Conservation (phyloP, 1,140 invertebrate genomes). For the Streblospio benedicti region DNA sequence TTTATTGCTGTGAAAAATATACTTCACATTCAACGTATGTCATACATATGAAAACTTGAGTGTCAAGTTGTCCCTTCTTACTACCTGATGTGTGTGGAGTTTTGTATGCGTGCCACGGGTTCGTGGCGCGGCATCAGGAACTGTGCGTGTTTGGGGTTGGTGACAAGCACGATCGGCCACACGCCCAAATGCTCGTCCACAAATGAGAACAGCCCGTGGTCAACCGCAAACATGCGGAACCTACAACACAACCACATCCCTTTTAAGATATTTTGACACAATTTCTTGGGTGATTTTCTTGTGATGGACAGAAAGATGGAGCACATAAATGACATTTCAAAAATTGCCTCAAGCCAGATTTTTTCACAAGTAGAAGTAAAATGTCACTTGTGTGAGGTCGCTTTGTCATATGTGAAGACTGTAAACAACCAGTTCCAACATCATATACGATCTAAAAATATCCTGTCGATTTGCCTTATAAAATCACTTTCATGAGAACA, state of each 20-base stretch:
- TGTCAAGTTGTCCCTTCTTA: conserved; percentile 4
- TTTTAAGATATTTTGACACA: background rate
- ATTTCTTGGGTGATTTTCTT: too few relatives aligned
- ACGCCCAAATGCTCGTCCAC: conserved; percentile 53
- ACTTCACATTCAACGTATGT: background rate
- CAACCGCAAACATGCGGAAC: conserved; percentile 71
- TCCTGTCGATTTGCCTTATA: too few relatives aligned
- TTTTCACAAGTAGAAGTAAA: too few relatives aligned
- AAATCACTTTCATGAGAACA: too few relatives aligned
- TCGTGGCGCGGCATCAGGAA: conserved; percentile 66
- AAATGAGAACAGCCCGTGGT: conserved; percentile 85
- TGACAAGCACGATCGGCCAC: conserved; percentile 76
- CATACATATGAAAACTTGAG: background rate
- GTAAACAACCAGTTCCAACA: too few relatives aligned
- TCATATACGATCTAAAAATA: too few relatives aligned
- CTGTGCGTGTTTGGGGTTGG: conserved; percentile 76
- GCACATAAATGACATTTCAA: too few relatives aligned
- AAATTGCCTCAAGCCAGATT: too few relatives aligned
- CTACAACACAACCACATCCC: conserved; percentile 49
- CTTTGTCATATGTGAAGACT: too few relatives aligned
- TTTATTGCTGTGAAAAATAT: background rate
- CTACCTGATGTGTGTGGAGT: conserved; percentile 73
- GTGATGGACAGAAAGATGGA: too few relatives aligned
- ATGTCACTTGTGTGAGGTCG: too few relatives aligned
- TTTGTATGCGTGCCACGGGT: conserved; percentile 57